Evolutionary conservation across 2,797 vertebrate genomes (phyloP).

Genomic region (Microhierax caerulescens): DNA sequence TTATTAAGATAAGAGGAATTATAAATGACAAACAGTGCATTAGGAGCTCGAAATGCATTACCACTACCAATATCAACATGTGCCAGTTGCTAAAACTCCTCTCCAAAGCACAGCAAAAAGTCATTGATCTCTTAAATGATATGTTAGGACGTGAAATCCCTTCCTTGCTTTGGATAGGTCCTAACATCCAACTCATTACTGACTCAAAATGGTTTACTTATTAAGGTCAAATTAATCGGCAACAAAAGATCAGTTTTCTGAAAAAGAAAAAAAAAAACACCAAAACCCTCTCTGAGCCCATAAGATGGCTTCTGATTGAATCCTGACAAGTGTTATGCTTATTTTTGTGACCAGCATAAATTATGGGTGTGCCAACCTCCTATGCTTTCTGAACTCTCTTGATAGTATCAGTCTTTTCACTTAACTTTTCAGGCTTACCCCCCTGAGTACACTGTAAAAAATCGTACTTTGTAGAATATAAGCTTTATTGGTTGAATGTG

Average conservation of each 20-base stretch:
- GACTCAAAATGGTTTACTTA: not conserved
- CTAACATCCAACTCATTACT: not conserved
- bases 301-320: not conserved
- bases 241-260: not conserved
- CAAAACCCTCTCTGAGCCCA: rapidly evolving
- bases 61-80: too few relatives aligned
- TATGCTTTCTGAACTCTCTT: not conserved
- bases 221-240: not conserved
- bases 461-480: rapidly evolving
- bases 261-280: not conserved
- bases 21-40: not conserved
- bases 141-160: not conserved
- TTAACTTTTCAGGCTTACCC: not conserved
- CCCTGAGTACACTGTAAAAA: not conserved
- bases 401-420: not conserved
- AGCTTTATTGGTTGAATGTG: not conserved
- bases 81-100: not conserved
- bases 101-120: not conserved
- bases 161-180: not conserved
- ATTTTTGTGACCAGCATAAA: not conserved
- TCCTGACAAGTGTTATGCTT: not conserved
- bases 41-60: not conserved
- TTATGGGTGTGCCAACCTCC: not conserved
- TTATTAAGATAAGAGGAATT: not conserved
- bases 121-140: not conserved